Conservation (phyloP, 2,888 invertebrate genomes). For the Tipula vernalis region DNA sequence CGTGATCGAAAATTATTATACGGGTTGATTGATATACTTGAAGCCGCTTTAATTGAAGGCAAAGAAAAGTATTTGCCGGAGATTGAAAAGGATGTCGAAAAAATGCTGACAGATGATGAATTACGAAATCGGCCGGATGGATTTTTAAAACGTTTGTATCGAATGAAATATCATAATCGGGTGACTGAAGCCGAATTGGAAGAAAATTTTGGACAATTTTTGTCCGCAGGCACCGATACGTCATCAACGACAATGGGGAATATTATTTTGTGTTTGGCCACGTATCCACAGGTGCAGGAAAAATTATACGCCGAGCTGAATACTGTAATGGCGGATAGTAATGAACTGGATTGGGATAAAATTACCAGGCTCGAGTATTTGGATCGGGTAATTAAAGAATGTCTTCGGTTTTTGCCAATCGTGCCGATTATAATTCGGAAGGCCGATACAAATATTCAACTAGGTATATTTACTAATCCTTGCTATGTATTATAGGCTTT, state of each 20-base stretch:
- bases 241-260: not conserved
- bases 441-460: not conserved
- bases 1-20: not conserved
- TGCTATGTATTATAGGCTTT: no score
- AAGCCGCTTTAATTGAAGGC: not conserved
- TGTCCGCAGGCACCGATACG: not conserved
- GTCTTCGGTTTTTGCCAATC: not conserved
- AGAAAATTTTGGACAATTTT: not conserved
- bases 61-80: not conserved
- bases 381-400: not conserved
- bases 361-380: not conserved
- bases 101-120: not conserved
- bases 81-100: not conserved
- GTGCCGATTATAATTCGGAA: not conserved
- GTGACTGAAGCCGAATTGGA: not conserved
- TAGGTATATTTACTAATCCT: not conserved
- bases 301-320: not conserved
- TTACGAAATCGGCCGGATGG: not conserved
- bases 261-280: not conserved
- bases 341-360: not conserved
- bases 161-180: not conserved
- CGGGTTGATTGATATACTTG: not conserved
- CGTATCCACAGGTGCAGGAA: not conserved
- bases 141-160: not conserved
- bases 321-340: not conserved